phyloP scores from a whole-genome alignment of 2,888 invertebrate species.

The Molorchus minor region DNA sequence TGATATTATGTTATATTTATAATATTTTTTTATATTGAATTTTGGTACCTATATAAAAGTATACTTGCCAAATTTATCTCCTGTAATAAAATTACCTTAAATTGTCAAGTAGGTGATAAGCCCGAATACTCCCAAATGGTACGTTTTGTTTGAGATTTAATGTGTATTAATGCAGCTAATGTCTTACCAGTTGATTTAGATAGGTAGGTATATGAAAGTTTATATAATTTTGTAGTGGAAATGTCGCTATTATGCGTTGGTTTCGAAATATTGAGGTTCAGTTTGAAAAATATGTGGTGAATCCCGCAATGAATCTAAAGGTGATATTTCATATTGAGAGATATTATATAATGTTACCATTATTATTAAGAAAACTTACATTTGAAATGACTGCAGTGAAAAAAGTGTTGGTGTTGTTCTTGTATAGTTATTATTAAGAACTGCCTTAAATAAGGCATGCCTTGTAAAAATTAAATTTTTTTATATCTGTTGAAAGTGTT shows the following conservation, averaged over 20 bases:
- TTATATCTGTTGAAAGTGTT: constrained; percentile 54
- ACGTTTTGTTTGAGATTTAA: too few species aligned
- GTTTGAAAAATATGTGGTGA: constrained; percentile 38
- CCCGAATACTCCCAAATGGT: too few species aligned
- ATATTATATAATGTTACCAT: constrained; percentile 48
- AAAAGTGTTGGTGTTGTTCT: constrained; percentile 43
- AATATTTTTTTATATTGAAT: too few species aligned
- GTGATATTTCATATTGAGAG: constrained; percentile 40
- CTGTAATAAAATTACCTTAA: too few species aligned
- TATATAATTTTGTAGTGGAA: constrained; percentile 12
- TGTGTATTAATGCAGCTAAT: too few species aligned
- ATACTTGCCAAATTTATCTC: too few species aligned
- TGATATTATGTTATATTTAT: too few species aligned
- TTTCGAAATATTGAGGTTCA: constrained; percentile 42
- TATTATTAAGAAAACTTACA: constrained; percentile 42
- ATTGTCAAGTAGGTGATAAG: too few species aligned
- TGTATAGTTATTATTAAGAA: constrained; percentile 47
- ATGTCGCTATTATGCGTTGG: constrained; percentile 8
- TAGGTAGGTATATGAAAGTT: too few species aligned
- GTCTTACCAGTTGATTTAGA: too few species aligned
- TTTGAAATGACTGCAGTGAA: constrained; percentile 48
- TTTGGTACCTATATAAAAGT: too few species aligned
- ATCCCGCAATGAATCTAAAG: too few species aligned
- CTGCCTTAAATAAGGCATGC: constrained; percentile 59
- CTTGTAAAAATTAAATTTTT: constrained; percentile 57